phyloP scores from a whole-genome alignment of 2,113 vertebrate species.

The Haliaeetus leucogaster region DNA sequence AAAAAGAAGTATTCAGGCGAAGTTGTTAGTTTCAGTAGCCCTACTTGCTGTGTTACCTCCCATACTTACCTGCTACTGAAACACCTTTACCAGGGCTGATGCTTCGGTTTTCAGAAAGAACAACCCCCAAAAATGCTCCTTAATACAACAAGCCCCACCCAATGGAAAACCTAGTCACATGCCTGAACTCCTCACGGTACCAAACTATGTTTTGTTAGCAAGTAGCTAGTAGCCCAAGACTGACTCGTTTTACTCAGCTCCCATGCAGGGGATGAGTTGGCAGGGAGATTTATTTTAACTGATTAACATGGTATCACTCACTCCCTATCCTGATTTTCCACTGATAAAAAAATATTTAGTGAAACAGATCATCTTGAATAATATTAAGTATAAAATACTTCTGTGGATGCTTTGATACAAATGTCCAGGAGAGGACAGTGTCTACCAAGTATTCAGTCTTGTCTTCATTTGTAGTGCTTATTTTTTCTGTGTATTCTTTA shows the following conservation, averaged over 20 bases:
- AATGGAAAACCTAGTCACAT: background rate
- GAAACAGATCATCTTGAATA: background rate
- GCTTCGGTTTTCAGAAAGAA: background rate
- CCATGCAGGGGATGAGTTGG: background rate
- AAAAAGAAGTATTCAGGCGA: background rate
- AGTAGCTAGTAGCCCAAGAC: background rate
- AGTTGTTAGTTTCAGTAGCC: background rate
- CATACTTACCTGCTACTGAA: background rate
- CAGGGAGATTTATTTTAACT: background rate
- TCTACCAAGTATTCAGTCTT: background rate
- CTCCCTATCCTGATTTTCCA: background rate
- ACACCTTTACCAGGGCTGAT: background rate
- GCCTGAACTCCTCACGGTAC: background rate
- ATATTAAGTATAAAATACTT: background rate
- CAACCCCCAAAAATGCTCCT: background rate
- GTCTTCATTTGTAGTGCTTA: background rate
- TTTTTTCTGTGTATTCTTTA: background rate
- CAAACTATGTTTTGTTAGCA: background rate
- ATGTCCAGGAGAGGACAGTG: constrained; percentile 43
- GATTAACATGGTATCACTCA: background rate
- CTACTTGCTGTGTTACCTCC: background rate
- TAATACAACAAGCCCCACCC: background rate
- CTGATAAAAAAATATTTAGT: background rate
- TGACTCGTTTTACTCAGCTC: background rate
- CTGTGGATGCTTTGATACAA: background rate